Evolutionary conservation across 2,888 invertebrate genomes (phyloP), one percentile per base, ranked within the genome.

Genomic region (Galerucella calmariensis): DNA sequence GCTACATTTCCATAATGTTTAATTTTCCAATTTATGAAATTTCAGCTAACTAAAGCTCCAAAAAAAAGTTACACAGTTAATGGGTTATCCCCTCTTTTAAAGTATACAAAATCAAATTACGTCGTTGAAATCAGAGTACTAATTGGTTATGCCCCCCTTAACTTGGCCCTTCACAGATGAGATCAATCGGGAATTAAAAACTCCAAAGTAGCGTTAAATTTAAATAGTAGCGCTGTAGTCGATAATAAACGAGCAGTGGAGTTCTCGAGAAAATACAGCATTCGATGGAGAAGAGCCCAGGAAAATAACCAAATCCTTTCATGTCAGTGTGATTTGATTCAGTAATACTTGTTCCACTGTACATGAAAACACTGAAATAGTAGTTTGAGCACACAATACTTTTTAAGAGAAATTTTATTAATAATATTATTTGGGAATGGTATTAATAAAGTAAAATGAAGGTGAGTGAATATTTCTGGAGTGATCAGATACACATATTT

Each of bases 101-200:
- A 61, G 62, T 69, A 62, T 48, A 69, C 69, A 69, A 69, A 69
- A 69, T 69, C 48, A 58, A 69, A 46, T 69, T 69, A 69, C 14
- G 44, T 61, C 46, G 69, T 61, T 62, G 61, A 61, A 69, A 61
- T 69, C 46, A 48, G 46, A 69, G 59, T 69, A 59, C 61, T 69
- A 69, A 69, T 69, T 69, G 69, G 69, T 61, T 62, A 48, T 16
- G 51, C 62, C 61, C 48, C 12, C 59, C 20, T 27, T 59, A 69
- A 44, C 24, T 58, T 62, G 41, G 61, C n/a, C 27, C 69, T 48
- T 69, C 35, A 48, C n/a, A 69, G 62, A 69, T 69, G 62, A 61
- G 48, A 69, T n/a, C 14, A 24, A 61, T 48, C 46, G 48, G 69
- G n/a, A 69, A 69, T 48, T 69, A 48, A 69, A 69, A 16, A 16